Evolutionary conservation across 2,113 vertebrate species (phyloP).

Genomic region (Calypte anna): DNA sequence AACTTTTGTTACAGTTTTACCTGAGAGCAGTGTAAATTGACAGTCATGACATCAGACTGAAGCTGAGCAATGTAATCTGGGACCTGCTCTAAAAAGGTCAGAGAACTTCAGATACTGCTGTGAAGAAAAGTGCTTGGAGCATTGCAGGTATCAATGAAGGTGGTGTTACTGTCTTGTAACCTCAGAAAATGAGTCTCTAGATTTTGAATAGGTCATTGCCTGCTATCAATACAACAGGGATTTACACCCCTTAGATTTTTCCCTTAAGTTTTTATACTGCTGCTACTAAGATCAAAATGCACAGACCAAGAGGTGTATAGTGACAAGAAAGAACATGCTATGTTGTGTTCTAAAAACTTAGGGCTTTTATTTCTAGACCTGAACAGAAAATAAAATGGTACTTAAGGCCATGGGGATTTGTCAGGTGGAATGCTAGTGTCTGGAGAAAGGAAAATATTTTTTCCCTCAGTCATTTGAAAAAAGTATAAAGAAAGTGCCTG

Average conservation of each 20-base stretch:
- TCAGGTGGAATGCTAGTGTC: background rate
- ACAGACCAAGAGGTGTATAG: background rate
- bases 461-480: background rate
- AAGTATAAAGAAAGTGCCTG: background rate
- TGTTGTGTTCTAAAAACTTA: background rate
- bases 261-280: background rate
- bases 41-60: background rate
- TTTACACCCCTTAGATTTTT: background rate
- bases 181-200: background rate
- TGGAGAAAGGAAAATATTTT: constrained; percentile 38
- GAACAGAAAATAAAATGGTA: background rate
- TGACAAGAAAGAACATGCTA: background rate
- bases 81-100: background rate
- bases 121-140: background rate
- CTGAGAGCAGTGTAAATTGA: background rate
- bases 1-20: background rate
- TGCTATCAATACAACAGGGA: background rate
- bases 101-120: background rate
- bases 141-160: background rate
- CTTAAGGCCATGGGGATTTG: background rate
- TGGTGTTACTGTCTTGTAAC: fast-evolving
- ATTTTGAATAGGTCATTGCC: background rate
- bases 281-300: background rate
- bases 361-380: background rate
- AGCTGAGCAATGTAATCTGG: background rate